Evolutionary conservation across 2,888 invertebrate genomes (phyloP).

Genomic region (Chaetogeoica ovagalla): DNA sequence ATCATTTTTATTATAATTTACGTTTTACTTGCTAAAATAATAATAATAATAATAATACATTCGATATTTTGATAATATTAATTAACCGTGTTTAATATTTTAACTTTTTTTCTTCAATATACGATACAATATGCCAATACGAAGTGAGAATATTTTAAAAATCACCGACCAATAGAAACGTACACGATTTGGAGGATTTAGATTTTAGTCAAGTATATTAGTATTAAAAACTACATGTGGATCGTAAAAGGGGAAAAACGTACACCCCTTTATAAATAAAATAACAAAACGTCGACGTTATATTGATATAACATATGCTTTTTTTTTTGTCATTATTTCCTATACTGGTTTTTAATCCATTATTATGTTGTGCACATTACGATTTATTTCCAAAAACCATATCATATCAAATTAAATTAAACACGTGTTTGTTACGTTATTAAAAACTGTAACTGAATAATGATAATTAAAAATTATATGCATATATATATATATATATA

Average conservation of each 20-base stretch:
- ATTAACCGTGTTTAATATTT: not conserved
- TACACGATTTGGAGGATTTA: not conserved
- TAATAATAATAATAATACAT: not conserved
- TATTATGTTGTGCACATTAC: constrained; percentile 6
- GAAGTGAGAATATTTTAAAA: not conserved
- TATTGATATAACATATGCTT: constrained; percentile 7
- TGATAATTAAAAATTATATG: constrained; percentile 49
- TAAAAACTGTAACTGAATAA: constrained; percentile 47
- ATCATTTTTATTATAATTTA: too few species aligned
- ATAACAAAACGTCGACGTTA: not conserved
- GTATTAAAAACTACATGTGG: not conserved
- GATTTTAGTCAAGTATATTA: too few species aligned
- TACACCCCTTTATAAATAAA: not conserved
- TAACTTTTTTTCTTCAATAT: too few species aligned
- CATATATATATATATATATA: not conserved
- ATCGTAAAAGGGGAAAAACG: not conserved
- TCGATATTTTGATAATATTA: not conserved
- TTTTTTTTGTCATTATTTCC: not conserved
- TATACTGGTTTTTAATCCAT: constrained; percentile 5
- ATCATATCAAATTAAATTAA: constrained; percentile 20
- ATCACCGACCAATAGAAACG: not conserved
- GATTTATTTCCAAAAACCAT: not conserved
- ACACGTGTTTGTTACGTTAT: constrained; percentile 48
- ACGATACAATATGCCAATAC: too few species aligned
- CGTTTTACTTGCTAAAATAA: not conserved